These are phyloP conservation scores for Tetragnatha montana DNA, from an alignment of 2,888 invertebrate genomes.

Conservation along the genomic window DNA sequence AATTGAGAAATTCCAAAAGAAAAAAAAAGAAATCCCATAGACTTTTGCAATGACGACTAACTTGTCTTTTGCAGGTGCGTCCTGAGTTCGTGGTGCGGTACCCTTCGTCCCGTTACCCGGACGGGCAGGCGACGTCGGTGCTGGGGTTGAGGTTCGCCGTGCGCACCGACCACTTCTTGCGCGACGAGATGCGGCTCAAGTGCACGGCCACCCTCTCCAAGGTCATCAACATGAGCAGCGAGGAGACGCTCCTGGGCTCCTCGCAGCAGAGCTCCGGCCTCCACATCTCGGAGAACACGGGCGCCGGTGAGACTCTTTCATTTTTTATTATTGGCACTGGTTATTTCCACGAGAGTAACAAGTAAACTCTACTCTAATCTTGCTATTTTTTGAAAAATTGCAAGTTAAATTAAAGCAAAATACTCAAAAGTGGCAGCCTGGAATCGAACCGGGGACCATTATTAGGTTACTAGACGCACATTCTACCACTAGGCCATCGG, in stretches of 20 bases:
- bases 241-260: conserved; percentile 71
- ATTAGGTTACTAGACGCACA: too few species aligned
- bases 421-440: too few species aligned
- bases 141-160: conserved; percentile 63
- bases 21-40: too few species aligned
- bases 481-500: too few species aligned
- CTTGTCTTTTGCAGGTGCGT: conserved; percentile 32
- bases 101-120: conserved; percentile 43
- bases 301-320: conserved; percentile 62
- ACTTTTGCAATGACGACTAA: too few species aligned
- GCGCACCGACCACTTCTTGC: conserved; percentile 63
- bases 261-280: conserved; percentile 71
- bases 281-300: conserved; percentile 70
- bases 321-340: too few species aligned
- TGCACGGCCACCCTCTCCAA: conserved; percentile 72
- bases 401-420: too few species aligned
- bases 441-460: too few species aligned
- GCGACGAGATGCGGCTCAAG: conserved; percentile 71
- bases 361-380: too few species aligned
- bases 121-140: conserved; percentile 57
- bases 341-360: too few species aligned
- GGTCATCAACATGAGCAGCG: conserved; percentile 72
- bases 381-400: background rate
- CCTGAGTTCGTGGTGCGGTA: conserved; percentile 58
- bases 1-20: too few species aligned